Percentiles rank a stretch among this genome's conserved stretches.
phyloP scores from a whole-genome alignment of 2,888 invertebrate genomes.

The Drosophila gaucha region DNA sequence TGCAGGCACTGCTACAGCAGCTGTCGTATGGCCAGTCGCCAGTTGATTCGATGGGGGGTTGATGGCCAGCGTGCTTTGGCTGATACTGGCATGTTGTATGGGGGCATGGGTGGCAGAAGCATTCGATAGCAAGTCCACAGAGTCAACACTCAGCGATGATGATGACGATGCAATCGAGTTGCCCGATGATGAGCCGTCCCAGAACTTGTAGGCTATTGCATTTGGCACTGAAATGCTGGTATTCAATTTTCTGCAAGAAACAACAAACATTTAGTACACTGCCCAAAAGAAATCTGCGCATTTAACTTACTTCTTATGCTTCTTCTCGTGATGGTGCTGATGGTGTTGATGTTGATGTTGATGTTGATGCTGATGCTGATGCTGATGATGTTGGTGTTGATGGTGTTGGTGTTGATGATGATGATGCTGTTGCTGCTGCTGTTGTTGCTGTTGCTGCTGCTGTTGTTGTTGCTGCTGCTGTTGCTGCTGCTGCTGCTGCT shows the following conservation, averaged over 20 bases:
- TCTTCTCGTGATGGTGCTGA: constrained; percentile 72
- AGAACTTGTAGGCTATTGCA: constrained; percentile 49
- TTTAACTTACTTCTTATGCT: constrained; percentile 73
- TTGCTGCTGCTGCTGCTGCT: constrained; percentile 84
- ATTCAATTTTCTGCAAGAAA: constrained; percentile 70
- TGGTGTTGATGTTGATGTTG: constrained; percentile 36
- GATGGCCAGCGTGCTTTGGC: constrained; percentile 27
- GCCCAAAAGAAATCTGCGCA: background rate
- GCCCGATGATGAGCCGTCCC: constrained; percentile 72
- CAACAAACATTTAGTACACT: background rate
- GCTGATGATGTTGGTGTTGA: constrained; percentile 81
- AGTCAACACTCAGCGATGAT: constrained; percentile 79
- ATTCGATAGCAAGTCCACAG: constrained; percentile 68
- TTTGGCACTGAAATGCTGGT: constrained; percentile 44
- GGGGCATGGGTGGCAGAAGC: constrained; percentile 41
- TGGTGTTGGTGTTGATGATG: constrained; percentile 82
- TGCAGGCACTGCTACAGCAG: constrained; percentile 14
- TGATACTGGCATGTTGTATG: constrained; percentile 41
- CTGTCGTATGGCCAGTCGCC: constrained; percentile 11
- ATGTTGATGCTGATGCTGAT: no score
- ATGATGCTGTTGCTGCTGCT: constrained; percentile 28
- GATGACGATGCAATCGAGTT: constrained; percentile 80
- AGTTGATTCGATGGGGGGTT: constrained; percentile 33
- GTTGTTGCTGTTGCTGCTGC: constrained; percentile 4
- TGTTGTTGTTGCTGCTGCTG: constrained; percentile 73